A percentile compares a stretch with the other conserved stretches of the same genome.
phyloP scores from a whole-genome alignment of 2,113 vertebrate species.

The Electrona antarctica region DNA sequence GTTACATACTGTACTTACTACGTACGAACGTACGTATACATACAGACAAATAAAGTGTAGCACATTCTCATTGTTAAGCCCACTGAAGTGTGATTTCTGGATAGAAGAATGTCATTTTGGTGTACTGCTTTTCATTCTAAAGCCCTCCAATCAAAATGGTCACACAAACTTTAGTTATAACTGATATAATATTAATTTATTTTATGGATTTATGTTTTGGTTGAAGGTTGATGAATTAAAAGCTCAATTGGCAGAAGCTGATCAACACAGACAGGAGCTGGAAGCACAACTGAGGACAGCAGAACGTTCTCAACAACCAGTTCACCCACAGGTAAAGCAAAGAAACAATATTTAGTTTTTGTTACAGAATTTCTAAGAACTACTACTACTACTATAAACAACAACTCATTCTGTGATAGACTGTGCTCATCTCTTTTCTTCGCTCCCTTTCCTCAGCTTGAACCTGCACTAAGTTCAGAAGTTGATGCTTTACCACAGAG shows the following conservation, averaged over 20 bases:
- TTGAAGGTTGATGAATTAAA: slow-evolving; percentile 71
- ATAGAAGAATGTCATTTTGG: background rate
- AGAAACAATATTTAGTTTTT: background rate
- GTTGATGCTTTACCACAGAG: slow-evolving; percentile 18
- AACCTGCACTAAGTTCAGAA: slow-evolving; percentile 19
- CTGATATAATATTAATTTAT: background rate
- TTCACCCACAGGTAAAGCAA: slow-evolving; percentile 16
- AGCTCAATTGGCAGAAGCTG: slow-evolving; percentile 57
- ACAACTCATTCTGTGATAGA: background rate
- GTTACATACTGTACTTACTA: too few species aligned
- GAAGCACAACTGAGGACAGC: slow-evolving; percentile 45
- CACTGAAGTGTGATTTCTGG: background rate
- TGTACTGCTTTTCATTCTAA: background rate
- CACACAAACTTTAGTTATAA: background rate
- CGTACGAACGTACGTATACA: too few species aligned
- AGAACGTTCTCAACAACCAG: slow-evolving; percentile 7
- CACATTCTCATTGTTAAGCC: too few species aligned
- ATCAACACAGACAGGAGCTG: slow-evolving; percentile 43
- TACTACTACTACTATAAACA: too few species aligned
- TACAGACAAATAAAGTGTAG: too few species aligned
- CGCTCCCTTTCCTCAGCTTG: slow-evolving; percentile 35
- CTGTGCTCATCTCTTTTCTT: background rate
- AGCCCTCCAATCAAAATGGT: background rate
- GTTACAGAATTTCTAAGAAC: background rate
- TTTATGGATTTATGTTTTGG: slow-evolving; percentile 6